These are phyloP conservation scores for Hydrozoanthus gracilis DNA, from an alignment of 92 coral and sea anemone species.

Conservation along the genomic window DNA sequence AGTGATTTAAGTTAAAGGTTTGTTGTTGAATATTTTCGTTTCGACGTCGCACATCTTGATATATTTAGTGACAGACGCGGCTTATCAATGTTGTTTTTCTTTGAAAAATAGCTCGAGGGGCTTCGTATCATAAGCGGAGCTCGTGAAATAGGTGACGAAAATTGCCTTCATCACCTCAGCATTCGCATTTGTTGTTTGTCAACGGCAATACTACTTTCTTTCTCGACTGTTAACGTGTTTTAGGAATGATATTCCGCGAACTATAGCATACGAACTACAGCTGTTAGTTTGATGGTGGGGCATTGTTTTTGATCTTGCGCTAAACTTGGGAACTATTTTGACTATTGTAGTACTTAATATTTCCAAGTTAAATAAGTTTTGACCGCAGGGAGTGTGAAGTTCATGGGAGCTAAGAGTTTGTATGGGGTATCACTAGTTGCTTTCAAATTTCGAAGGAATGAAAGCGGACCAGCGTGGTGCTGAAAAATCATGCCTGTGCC, in stretches of 20 bases:
- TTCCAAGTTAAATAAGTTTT: too few species aligned
- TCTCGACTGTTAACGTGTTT: background rate
- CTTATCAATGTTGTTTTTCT: background rate
- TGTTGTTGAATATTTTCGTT: background rate
- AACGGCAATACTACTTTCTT: background rate
- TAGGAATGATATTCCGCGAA: background rate
- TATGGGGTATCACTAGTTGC: too few species aligned
- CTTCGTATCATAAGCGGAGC: background rate
- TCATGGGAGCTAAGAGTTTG: too few species aligned
- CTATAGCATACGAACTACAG: background rate
- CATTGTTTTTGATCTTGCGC: too few species aligned
- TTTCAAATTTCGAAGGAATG: too few species aligned
- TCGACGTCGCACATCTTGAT: background rate
- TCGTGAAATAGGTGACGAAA: conserved; percentile 4
- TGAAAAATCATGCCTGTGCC: too few species aligned
- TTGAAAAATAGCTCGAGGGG: conserved; percentile 14
- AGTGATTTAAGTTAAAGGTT: too few species aligned
- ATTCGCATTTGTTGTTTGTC: conserved; percentile 16
- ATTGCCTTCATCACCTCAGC: background rate
- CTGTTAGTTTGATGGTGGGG: too few species aligned
- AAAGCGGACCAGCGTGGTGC: too few species aligned
- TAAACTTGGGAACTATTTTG: too few species aligned
- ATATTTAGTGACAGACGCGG: background rate
- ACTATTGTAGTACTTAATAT: too few species aligned
- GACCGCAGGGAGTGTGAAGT: too few species aligned